Conservation (phyloP, 2,113 vertebrate species). For the Pao palembangensis region DNA sequence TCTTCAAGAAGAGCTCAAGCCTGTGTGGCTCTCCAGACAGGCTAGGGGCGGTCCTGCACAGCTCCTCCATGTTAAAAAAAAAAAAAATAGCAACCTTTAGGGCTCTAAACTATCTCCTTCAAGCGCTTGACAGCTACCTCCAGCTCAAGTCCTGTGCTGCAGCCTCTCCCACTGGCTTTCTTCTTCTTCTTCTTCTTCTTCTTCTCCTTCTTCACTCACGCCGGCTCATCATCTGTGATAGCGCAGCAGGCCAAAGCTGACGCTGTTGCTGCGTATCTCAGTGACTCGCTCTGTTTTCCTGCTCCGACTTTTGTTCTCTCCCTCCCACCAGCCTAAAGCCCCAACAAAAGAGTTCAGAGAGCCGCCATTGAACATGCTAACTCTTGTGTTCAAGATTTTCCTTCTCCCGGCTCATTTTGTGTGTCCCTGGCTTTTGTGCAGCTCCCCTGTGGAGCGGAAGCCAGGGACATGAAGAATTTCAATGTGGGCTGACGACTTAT, state of each 20-base stretch:
- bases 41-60: not conserved
- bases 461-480: constrained; percentile 58
- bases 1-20: too few relatives aligned
- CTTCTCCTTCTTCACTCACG: too few relatives aligned
- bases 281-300: constrained; percentile 22
- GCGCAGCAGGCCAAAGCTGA: constrained; percentile 47
- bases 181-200: not conserved
- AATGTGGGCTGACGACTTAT: constrained; percentile 46
- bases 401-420: constrained; percentile 54
- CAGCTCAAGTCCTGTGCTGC: not conserved
- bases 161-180: not conserved
- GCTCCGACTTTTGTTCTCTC: constrained; percentile 10
- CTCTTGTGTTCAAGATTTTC: constrained; percentile 36
- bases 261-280: constrained; percentile 51
- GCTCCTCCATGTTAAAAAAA: too few relatives aligned
- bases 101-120: not conserved
- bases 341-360: constrained; percentile 27
- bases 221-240: constrained; percentile 25
- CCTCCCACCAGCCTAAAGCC: constrained; percentile 19
- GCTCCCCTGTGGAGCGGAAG: constrained; percentile 11
- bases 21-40: too few relatives aligned
- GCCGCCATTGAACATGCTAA: constrained; percentile 30
- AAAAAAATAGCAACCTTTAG: not conserved
- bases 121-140: not conserved
- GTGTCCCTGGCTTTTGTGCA: constrained; percentile 46